Evolutionary conservation across 2,113 vertebrate genomes (phyloP).

Genomic region (Saccopteryx bilineata): DNA sequence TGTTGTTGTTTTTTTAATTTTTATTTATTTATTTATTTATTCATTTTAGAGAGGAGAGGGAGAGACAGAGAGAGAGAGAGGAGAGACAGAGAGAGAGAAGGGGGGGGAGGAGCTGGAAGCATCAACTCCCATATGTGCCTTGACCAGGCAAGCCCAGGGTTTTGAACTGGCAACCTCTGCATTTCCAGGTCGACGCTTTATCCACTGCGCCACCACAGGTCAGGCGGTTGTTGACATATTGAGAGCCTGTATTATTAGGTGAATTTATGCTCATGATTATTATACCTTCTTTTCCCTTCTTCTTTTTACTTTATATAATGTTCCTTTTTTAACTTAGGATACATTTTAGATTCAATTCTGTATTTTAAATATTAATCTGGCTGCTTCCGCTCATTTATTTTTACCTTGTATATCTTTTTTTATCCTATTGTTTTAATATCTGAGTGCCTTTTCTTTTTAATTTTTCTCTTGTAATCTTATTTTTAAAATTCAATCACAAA

Average conservation of each 20-base stretch:
- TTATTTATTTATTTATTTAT: too few relatives aligned
- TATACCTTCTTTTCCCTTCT: neutral
- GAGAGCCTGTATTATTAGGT: neutral
- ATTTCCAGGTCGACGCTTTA: too few relatives aligned
- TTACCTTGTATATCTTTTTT: neutral
- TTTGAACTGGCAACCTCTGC: too few relatives aligned
- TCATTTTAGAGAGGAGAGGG: too few relatives aligned
- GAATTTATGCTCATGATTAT: neutral
- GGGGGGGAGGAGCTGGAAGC: too few relatives aligned
- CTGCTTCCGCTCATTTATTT: neutral
- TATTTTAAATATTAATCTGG: conserved; percentile 1
- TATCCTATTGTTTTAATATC: neutral
- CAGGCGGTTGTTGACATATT: neutral
- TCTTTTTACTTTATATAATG: neutral
- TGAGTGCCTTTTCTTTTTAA: neutral
- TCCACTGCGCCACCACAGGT: too few relatives aligned
- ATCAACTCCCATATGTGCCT: too few relatives aligned
- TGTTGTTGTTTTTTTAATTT: too few relatives aligned
- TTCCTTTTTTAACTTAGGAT: neutral
- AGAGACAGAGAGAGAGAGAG: too few relatives aligned
- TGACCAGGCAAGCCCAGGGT: too few relatives aligned
- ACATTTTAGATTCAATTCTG: neutral
- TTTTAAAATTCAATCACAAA: neutral
- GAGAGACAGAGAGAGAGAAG: too few relatives aligned
- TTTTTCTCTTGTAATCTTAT: neutral